These are phyloP conservation scores for Prunella fulvescens DNA, from an alignment of 2,113 vertebrate genomes.

Conservation along the genomic window DNA sequence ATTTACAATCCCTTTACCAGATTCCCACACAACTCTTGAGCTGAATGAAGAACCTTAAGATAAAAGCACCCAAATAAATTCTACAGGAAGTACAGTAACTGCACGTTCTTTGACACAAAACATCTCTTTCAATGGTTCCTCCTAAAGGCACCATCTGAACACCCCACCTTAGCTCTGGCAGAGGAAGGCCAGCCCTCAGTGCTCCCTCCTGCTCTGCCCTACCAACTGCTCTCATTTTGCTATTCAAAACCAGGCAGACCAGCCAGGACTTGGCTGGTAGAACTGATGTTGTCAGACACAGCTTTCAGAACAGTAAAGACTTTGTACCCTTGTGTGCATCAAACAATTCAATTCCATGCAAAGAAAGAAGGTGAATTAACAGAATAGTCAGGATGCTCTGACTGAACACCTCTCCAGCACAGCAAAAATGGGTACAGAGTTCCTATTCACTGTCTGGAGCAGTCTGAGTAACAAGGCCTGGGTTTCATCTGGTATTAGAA, in stretches of 20 bases:
- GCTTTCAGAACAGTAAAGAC: not conserved
- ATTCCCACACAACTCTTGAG: not conserved
- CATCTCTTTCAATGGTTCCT: not conserved
- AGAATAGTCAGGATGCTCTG: not conserved
- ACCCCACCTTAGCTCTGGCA: not conserved
- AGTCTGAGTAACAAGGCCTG: not conserved
- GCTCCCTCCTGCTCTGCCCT: not conserved
- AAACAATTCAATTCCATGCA: not conserved
- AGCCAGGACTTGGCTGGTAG: not conserved
- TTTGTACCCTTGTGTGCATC: not conserved
- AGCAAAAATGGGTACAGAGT: not conserved
- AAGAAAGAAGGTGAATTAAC: not conserved
- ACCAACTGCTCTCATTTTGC: not conserved
- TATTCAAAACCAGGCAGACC: not conserved
- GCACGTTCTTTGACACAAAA: not conserved
- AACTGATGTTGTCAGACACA: not conserved
- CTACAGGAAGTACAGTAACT: not conserved
- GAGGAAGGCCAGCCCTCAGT: not conserved
- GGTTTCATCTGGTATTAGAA: not conserved
- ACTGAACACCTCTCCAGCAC: not conserved
- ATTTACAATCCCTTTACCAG: not conserved
- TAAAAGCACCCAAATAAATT: not conserved
- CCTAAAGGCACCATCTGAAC: not conserved
- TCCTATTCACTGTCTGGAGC: not conserved
- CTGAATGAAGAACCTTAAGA: not conserved